Percentiles rank a stretch among this genome's conserved stretches.
Evolutionary conservation across 2,888 invertebrate species (phyloP).

Genomic region (Liodrosophila aerea): DNA sequence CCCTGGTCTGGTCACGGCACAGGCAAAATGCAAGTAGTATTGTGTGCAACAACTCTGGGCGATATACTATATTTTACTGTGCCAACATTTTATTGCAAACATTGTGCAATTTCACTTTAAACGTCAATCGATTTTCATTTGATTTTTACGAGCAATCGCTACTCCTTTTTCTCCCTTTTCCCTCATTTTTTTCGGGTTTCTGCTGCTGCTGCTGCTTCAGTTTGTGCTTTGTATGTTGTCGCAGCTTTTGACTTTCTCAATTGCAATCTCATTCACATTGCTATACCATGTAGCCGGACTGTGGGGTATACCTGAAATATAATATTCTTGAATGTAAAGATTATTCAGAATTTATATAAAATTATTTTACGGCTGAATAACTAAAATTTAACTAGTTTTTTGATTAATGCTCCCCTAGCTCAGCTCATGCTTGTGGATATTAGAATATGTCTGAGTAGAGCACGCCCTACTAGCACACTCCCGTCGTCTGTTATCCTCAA

Average conservation of each 20-base stretch:
- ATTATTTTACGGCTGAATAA: too few relatives aligned
- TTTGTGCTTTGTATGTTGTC: constrained; percentile 25
- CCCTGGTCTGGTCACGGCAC: constrained; percentile 12
- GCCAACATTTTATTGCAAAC: constrained; percentile 74
- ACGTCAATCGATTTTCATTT: constrained; percentile 74
- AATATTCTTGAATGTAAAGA: too few relatives aligned
- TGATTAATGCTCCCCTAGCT: too few relatives aligned
- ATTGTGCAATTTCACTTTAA: constrained; percentile 76
- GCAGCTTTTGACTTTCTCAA: constrained; percentile 47
- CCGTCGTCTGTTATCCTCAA: constrained; percentile 14
- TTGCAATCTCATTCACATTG: constrained; percentile 31
- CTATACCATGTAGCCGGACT: constrained; percentile 20
- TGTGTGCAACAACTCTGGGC: constrained; percentile 33
- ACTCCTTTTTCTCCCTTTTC: too few relatives aligned
- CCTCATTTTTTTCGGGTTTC: too few relatives aligned
- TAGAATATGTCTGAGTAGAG: too few relatives aligned
- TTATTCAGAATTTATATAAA: too few relatives aligned
- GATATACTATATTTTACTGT: constrained; percentile 62
- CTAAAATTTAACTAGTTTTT: too few relatives aligned
- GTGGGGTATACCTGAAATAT: too few relatives aligned
- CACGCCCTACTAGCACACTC: background rate
- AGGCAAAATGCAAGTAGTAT: constrained; percentile 3
- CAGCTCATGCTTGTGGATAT: too few relatives aligned
- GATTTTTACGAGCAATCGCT: constrained; percentile 62
- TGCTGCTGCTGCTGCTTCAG: background rate